These are phyloP conservation scores for Smutsia temminckii DNA, from an alignment of 2,797 vertebrate species.

Conservation along the genomic window DNA sequence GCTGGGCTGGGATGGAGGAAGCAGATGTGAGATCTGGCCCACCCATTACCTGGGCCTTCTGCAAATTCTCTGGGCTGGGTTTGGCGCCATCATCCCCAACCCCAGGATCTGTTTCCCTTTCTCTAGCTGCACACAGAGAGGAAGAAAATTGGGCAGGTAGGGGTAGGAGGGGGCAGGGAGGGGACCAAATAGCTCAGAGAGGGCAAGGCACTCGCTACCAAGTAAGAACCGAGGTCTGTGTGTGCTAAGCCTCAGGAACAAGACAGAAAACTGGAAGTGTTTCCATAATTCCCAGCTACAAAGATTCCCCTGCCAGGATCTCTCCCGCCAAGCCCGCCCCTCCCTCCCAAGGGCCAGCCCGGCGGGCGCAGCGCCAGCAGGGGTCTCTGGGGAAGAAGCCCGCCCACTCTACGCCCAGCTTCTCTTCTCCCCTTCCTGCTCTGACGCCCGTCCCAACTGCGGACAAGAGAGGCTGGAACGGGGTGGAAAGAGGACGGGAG, in stretches of 20 bases:
- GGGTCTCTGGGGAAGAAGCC: background rate
- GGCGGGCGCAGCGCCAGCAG: background rate
- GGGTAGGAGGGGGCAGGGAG: background rate
- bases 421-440: background rate
- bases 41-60: background rate
- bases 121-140: background rate
- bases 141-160: background rate
- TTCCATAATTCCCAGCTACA: background rate
- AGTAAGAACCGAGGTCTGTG: conserved; percentile 49
- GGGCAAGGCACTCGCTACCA: conserved; percentile 37
- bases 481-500: background rate
- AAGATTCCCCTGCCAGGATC: background rate
- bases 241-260: background rate
- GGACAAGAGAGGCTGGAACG: background rate
- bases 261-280: background rate
- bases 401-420: background rate
- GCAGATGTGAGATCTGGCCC: background rate
- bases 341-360: background rate
- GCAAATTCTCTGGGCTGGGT: background rate
- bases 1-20: background rate
- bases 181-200: background rate
- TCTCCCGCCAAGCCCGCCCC: background rate
- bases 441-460: background rate
- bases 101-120: background rate
- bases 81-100: background rate